A percentile compares a stretch with the other conserved stretches of the same genome.
phyloP scores from a whole-genome alignment of 2,888 invertebrate genomes.

The Nymphalis polychloros region DNA sequence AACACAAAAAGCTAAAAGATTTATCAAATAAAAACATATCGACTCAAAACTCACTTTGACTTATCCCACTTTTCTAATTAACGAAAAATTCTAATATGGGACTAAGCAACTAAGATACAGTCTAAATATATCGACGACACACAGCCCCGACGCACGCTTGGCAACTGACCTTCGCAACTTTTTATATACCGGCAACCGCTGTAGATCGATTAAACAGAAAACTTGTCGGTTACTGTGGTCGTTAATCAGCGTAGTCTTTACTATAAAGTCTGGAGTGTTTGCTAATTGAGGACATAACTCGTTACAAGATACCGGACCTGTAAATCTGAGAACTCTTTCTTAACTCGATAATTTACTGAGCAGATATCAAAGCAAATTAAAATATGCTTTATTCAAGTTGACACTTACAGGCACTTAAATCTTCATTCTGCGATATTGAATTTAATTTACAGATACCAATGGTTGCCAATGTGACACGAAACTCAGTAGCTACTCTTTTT shows the following conservation, averaged over 20 bases:
- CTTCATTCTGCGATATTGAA: too few species aligned
- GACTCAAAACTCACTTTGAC: background rate
- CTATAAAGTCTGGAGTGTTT: background rate
- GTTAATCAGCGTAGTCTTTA: background rate
- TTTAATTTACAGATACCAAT: too few species aligned
- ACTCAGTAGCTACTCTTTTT: too few species aligned
- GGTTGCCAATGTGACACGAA: too few species aligned
- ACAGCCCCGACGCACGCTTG: slow-evolving; percentile 19
- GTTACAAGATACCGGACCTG: background rate
- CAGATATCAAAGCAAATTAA: too few species aligned
- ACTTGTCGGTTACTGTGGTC: background rate
- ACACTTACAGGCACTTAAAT: too few species aligned
- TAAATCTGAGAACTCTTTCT: background rate
- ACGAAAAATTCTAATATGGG: background rate
- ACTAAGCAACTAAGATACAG: slow-evolving; percentile 20
- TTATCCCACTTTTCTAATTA: background rate
- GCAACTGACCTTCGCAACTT: slow-evolving; percentile 37
- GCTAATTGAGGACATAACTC: background rate
- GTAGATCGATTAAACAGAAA: slow-evolving; percentile 25
- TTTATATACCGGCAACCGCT: slow-evolving; percentile 27
- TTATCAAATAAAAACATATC: too few species aligned
- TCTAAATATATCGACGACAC: slow-evolving; percentile 35
- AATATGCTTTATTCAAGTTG: too few species aligned
- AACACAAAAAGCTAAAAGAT: too few species aligned
- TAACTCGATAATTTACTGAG: too few species aligned